Evolutionary conservation across 1,140 invertebrate genomes (phyloP).

Genomic region (Eubasilissa regina): DNA sequence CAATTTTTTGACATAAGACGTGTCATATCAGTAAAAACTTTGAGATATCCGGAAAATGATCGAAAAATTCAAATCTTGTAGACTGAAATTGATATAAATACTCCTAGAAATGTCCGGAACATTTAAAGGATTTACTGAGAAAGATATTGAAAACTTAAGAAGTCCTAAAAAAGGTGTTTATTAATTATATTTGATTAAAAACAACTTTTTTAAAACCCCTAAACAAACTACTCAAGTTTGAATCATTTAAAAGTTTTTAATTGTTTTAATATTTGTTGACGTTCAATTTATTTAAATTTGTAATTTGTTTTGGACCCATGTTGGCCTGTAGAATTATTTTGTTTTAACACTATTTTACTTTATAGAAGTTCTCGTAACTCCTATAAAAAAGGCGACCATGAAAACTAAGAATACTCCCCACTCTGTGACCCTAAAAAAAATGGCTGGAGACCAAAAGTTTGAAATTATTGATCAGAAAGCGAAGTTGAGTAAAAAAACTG

Average conservation of each 20-base stretch:
- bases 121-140: slow-evolving; percentile 59
- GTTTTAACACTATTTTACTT: neutral
- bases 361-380: slow-evolving; percentile 38
- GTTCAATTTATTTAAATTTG: neutral
- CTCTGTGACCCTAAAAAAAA: slow-evolving; percentile 45
- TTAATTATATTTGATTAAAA: slow-evolving; percentile 7
- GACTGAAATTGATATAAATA: no score
- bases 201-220: neutral
- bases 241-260: neutral
- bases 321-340: neutral
- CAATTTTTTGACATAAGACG: no score
- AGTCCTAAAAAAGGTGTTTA: slow-evolving; percentile 48
- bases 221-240: neutral
- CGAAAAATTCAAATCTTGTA: no score
- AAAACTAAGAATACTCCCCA: slow-evolving; percentile 46
- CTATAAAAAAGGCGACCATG: slow-evolving; percentile 36
- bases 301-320: neutral
- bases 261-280: neutral
- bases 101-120: slow-evolving; percentile 53
- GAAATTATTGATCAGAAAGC: slow-evolving; percentile 51
- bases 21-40: no score
- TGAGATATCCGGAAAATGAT: no score
- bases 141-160: slow-evolving; percentile 57
- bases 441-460: slow-evolving; percentile 46
- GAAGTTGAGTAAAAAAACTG: slow-evolving; percentile 37